phyloP scores from a whole-genome alignment of 2,797 vertebrate genomes.

The Crenichthys baileyi region DNA sequence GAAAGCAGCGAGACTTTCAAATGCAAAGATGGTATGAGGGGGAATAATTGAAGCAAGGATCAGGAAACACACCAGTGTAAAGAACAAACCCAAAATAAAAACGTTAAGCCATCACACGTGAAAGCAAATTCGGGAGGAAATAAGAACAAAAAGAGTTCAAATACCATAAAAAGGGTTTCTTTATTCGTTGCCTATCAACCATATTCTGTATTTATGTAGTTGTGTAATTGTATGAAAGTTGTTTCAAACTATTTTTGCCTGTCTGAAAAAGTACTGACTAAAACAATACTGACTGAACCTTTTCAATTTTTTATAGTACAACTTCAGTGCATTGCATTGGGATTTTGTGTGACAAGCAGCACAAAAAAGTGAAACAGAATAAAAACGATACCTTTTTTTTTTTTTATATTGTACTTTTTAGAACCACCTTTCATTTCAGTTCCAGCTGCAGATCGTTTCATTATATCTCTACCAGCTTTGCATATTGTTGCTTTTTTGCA shows the following conservation, averaged over 20 bases:
- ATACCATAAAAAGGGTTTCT: not conserved
- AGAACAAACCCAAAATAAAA: conserved; percentile 12
- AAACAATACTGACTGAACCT: not conserved
- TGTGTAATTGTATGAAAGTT: not conserved
- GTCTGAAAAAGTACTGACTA: not conserved
- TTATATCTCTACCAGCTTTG: not conserved
- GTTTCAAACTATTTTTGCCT: not conserved
- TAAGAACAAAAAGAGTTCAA: not conserved
- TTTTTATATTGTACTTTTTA: not conserved
- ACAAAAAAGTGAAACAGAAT: not conserved
- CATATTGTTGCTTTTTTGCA: not conserved
- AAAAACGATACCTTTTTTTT: not conserved
- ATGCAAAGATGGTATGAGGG: conserved; percentile 48
- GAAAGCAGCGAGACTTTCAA: conserved; percentile 61
- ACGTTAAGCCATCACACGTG: conserved; percentile 6
- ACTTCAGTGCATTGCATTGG: not conserved
- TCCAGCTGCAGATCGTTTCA: not conserved
- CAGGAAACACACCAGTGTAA: conserved; percentile 7
- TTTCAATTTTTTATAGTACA: not conserved
- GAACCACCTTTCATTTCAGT: not conserved
- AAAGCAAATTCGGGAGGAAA: not conserved
- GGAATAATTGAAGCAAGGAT: conserved; percentile 42
- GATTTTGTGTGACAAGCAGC: not conserved
- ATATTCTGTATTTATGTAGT: not conserved
- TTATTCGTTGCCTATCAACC: not conserved